Conservation (phyloP, 2,888 invertebrate species). For the Nowickia ferox region DNA sequence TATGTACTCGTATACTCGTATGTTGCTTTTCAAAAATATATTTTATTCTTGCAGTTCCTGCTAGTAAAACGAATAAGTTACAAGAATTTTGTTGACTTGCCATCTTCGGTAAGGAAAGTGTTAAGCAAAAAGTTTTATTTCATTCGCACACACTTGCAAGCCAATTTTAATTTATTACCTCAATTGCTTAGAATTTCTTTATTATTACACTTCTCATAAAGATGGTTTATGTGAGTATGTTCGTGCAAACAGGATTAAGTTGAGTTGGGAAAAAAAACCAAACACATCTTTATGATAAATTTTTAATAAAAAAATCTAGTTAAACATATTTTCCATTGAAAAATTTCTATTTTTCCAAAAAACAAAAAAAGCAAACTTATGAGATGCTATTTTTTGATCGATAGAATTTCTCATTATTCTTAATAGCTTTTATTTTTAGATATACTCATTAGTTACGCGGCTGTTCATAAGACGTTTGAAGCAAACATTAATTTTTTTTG, state of each 20-base stretch:
- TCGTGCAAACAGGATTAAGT: background rate
- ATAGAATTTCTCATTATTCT: no score
- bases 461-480: background rate
- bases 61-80: background rate
- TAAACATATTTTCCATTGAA: no score
- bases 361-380: no score
- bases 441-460: no score
- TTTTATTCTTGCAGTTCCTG: no score
- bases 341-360: no score
- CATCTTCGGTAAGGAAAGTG: background rate
- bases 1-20: no score
- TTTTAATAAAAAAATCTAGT: no score
- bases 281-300: no score
- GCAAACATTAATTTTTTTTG: background rate
- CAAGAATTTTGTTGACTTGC: background rate
- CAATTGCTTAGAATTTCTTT: conserved; percentile 26
- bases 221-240: background rate
- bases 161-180: conserved; percentile 21
- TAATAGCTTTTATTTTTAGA: no score
- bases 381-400: no score
- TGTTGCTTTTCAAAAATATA: no score
- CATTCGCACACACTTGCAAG: background rate
- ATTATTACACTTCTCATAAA: conserved; percentile 8
- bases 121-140: background rate
- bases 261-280: background rate